Percentiles rank a stretch among this genome's conserved stretches.
Evolutionary conservation across 2,113 vertebrate genomes (phyloP).

Genomic region (Apus apus): DNA sequence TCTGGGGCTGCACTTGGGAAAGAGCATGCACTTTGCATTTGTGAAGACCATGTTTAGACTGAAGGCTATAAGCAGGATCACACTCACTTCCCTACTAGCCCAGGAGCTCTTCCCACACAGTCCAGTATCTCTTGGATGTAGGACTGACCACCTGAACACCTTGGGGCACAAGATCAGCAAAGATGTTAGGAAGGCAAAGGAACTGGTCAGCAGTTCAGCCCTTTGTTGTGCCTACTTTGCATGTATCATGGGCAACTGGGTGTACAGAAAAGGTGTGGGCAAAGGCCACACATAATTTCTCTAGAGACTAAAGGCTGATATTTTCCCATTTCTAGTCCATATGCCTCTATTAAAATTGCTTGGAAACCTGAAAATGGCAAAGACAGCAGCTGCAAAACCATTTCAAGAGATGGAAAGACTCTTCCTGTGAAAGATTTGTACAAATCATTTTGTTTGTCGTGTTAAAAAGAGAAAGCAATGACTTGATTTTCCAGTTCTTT

Average conservation of each 20-base stretch:
- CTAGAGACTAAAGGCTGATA: not conserved
- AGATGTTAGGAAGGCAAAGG: not conserved
- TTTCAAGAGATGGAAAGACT: not conserved
- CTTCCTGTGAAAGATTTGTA: not conserved
- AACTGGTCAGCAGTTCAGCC: not conserved
- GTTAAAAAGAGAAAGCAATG: constrained; percentile 5
- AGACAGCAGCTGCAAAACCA: not conserved
- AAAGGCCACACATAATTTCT: not conserved
- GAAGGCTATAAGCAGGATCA: not conserved
- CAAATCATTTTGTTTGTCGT: not conserved
- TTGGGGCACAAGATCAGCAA: not conserved
- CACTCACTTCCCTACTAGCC: not conserved
- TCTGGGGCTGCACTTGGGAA: not conserved
- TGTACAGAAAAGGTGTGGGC: not conserved
- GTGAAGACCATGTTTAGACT: not conserved
- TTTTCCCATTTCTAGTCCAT: not conserved
- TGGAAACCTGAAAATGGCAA: not conserved
- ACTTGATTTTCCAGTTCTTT: constrained; percentile 16
- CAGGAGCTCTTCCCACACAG: not conserved
- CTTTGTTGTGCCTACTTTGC: not conserved
- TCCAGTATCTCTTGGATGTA: not conserved
- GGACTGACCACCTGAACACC: not conserved
- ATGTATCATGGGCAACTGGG: accelerated
- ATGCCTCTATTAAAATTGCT: not conserved
- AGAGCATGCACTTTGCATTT: not conserved